These are phyloP conservation scores for Bryconaethiops microstoma DNA, from an alignment of 2,797 vertebrate species.

Conservation along the genomic window DNA sequence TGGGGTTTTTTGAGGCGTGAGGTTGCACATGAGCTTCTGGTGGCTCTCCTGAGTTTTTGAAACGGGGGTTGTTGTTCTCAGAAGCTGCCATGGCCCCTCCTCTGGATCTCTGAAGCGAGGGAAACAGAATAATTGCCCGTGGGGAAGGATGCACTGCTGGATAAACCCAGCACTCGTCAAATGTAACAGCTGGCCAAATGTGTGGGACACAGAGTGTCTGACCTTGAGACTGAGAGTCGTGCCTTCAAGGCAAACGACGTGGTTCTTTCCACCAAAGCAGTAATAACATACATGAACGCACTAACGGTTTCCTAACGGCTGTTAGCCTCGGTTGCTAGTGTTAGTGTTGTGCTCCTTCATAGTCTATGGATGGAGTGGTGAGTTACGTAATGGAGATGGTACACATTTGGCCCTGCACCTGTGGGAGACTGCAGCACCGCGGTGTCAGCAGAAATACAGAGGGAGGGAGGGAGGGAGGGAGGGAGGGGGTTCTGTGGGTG, in stretches of 20 bases:
- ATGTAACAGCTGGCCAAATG: background rate
- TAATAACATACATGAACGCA: background rate
- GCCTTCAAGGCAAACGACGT: background rate
- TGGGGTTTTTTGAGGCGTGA: too few relatives aligned
- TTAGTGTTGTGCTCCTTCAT: background rate
- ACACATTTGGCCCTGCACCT: conserved; percentile 49
- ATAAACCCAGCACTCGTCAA: background rate
- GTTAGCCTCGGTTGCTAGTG: background rate
- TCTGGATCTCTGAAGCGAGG: background rate
- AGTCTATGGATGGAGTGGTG: background rate
- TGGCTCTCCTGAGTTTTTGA: conserved; percentile 2
- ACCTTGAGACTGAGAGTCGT: background rate
- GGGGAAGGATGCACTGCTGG: background rate
- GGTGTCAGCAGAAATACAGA: conserved; percentile 43
- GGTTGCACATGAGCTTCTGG: too few relatives aligned
- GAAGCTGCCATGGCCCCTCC: conserved; percentile 22
- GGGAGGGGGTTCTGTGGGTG: conserved; percentile 35
- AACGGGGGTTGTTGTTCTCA: background rate
- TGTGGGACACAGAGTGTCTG: background rate
- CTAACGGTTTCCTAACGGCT: background rate
- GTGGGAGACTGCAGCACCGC: conserved; percentile 72
- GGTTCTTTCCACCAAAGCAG: background rate
- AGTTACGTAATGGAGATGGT: conserved; percentile 42
- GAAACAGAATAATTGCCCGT: background rate
- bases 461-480: conserved; percentile 28